Evolutionary conservation across 2,888 invertebrate species (phyloP).

Genomic region (Catocala nupta): DNA sequence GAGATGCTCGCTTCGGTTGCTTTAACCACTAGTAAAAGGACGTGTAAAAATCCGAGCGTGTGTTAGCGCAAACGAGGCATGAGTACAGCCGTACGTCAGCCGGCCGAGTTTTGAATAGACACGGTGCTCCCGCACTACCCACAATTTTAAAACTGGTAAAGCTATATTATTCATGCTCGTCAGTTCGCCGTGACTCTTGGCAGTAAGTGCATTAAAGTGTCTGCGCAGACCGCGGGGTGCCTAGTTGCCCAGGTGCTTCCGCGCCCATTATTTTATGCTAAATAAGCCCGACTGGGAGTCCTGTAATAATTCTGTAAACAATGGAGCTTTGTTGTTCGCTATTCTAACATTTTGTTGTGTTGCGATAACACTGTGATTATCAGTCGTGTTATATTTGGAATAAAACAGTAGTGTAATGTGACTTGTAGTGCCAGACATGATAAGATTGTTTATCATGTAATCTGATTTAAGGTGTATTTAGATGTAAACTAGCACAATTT

Average conservation of each 20-base stretch:
- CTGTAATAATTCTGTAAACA: conserved; percentile 75
- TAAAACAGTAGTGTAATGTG: conserved; percentile 29
- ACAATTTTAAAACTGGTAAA: conserved; percentile 64
- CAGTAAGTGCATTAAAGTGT: conserved; percentile 76
- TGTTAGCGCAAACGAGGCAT: conserved; percentile 51
- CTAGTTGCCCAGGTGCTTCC: conserved; percentile 61
- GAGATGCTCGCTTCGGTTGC: conserved; percentile 10
- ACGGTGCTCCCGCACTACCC: conserved; percentile 38
- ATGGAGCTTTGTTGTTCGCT: conserved; percentile 66
- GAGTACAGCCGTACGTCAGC: conserved; percentile 51
- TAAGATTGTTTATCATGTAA: conserved; percentile 9
- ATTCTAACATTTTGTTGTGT: conserved; percentile 47
- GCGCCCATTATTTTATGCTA: conserved; percentile 78
- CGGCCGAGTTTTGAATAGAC: conserved; percentile 59
- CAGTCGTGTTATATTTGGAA: conserved; percentile 21
- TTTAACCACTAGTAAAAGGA: conserved; percentile 46
- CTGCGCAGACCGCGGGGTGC: conserved; percentile 50
- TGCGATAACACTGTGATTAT: conserved; percentile 44
- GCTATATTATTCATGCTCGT: conserved; percentile 63
- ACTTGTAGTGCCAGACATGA: conserved; percentile 13
- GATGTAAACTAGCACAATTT: too few species aligned
- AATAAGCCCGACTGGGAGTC: conserved; percentile 67
- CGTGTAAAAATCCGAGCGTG: conserved; percentile 47
- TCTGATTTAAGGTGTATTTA: too few species aligned
- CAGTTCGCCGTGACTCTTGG: conserved; percentile 62